A percentile compares a stretch with the other conserved stretches of the same genome.
Conservation (phyloP, 92 coral and sea anemone species). For the Porites evermanni region DNA sequence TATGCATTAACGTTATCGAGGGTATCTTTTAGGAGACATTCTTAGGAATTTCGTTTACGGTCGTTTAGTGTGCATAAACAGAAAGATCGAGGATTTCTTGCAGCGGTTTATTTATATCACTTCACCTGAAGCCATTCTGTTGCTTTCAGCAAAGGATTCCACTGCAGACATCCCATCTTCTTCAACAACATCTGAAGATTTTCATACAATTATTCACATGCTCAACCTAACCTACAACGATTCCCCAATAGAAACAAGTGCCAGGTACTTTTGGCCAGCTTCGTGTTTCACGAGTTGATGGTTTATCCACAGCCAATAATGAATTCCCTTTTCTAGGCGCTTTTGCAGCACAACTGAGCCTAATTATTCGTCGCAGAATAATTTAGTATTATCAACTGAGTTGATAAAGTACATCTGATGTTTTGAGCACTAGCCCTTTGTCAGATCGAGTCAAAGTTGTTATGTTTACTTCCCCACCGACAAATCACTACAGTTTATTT, state of each 20-base stretch:
- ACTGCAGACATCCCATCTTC: slow-evolving; percentile 92
- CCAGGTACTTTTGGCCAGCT: too few species aligned
- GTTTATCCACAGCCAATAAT: too few species aligned
- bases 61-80: too few species aligned
- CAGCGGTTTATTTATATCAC: neutral
- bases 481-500: too few species aligned
- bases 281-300: too few species aligned
- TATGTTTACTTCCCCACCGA: too few species aligned
- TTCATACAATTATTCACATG: neutral
- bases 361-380: neutral
- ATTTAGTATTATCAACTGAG: too few species aligned
- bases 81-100: neutral
- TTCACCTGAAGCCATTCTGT: slow-evolving; percentile 76
- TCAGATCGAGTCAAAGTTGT: too few species aligned
- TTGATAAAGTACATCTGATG: too few species aligned
- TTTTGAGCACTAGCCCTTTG: neutral
- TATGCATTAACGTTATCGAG: too few species aligned
- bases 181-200: slow-evolving; percentile 80
- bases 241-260: neutral
- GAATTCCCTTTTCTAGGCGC: neutral
- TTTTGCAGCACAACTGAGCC: neutral
- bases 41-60: too few species aligned
- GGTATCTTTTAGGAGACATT: too few species aligned
- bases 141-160: slow-evolving; percentile 78
- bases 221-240: neutral